Evolutionary conservation across 2,797 vertebrate species (phyloP), one percentile per base, ranked within the genome.

Genomic region (Acomys russatus): DNA sequence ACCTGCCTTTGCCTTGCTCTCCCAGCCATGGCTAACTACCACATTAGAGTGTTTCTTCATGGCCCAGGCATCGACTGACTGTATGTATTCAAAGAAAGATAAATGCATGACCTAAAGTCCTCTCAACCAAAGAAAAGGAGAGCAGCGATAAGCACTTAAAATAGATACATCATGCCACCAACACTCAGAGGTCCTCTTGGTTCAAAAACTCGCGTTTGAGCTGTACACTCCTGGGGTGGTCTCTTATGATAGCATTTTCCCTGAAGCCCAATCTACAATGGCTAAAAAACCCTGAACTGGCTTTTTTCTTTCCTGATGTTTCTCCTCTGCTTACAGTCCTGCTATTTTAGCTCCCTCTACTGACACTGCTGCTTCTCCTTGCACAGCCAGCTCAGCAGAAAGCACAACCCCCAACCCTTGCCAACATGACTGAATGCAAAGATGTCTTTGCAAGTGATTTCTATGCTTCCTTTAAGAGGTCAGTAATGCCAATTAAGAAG

Each of bases 41-140:
- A 51, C 15, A 4, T 38, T 15, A 38, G 28, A 28, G 44, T 0
- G 0, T 51, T 85, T 74, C 23, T 6, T 59, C 51, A 64, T 59
- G 5, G 11, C 9, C 23, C 20, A 1, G 59, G 9, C 9, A 56
- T 54, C 86, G 59, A 38, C 33, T 0, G 28, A 76, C 35, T n/a
- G 70, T 49, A 1, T 23, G 51, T 35, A 76, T 84, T 91, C 82
- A 71, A 89, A 56, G 78, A 83, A 78, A 93, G 70, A 61, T 38
- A 79, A 93, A 61, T 9, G 54, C 9, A n/a, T 66, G 85, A 82
- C 73, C 92, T 88, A 49, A 90, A 54, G 54, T n/a, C 49, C 70
- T 94, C 94, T 91, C 59, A 73, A 92, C 35, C 83, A 71, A 66
- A 90, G 86, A 91, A 76, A 94, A 63, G 23, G 14, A 64, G 68